Conservation (phyloP, 2,113 vertebrate genomes). For the Uria lomvia region DNA sequence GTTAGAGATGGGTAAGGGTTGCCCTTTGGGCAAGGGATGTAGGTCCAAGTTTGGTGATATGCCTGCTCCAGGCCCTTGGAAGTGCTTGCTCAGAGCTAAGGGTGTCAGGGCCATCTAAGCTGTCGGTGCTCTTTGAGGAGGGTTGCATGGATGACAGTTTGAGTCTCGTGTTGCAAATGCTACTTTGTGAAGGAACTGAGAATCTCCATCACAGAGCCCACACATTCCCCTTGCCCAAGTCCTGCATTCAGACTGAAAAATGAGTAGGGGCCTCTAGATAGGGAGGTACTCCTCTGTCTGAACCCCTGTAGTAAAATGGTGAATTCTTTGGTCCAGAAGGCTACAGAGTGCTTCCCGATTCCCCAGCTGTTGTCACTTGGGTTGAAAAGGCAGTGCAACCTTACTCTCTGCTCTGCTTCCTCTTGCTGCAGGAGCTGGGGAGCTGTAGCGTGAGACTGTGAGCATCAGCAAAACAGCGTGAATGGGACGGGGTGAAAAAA, state of each 20-base stretch:
- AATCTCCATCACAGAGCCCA: background rate
- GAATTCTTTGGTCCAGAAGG: background rate
- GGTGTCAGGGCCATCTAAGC: background rate
- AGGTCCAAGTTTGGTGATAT: background rate
- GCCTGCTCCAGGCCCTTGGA: background rate
- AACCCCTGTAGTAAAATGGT: background rate
- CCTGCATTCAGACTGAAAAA: background rate
- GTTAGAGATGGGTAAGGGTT: background rate
- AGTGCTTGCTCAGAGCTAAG: background rate
- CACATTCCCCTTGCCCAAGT: background rate
- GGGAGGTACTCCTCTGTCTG: background rate
- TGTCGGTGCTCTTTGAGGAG: background rate
- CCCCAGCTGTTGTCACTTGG: background rate
- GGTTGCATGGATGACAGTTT: background rate
- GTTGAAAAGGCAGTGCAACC: background rate
- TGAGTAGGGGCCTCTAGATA: background rate
- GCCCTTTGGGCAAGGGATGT: background rate
- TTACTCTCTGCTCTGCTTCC: background rate
- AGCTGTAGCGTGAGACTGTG: background rate
- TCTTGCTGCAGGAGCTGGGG: background rate
- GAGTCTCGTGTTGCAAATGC: background rate
- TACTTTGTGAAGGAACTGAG: background rate
- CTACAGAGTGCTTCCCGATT: background rate
- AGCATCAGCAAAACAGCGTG: background rate
- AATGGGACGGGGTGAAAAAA: background rate